Evolutionary conservation across 1,140 invertebrate genomes (phyloP).

Genomic region (Uloborus diversus): DNA sequence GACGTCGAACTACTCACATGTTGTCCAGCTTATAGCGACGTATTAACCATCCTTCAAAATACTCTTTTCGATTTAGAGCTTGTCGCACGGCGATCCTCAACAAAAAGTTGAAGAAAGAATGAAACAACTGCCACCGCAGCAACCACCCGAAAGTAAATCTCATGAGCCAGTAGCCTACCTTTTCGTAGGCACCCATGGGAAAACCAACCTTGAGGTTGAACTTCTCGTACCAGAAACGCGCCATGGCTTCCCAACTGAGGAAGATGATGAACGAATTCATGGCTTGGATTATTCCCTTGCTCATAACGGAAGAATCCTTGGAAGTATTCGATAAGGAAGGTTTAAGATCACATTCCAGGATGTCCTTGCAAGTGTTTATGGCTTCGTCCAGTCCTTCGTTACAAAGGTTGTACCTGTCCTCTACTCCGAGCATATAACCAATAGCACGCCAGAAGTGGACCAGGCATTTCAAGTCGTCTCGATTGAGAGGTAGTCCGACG

Average conservation of each 20-base stretch:
- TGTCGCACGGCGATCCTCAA: conserved; percentile 49
- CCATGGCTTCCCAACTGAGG: conserved; percentile 56
- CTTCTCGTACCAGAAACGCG: conserved; percentile 56
- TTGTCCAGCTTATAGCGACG: conserved; percentile 19
- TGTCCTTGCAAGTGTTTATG: conserved; percentile 63
- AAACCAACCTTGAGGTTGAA: conserved; percentile 31
- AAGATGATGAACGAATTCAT: conserved; percentile 55
- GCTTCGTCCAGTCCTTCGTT: conserved; percentile 66
- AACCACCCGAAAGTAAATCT: conserved; percentile 52
- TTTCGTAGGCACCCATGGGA: conserved; percentile 23
- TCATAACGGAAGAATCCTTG: conserved; percentile 56
- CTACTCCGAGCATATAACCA: conserved; percentile 80
- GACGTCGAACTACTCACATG: too few relatives aligned
- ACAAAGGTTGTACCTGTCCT: conserved; percentile 77
- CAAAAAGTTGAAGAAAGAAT: conserved; percentile 54
- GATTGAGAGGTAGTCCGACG: conserved; percentile 56
- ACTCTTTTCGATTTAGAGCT: conserved; percentile 43
- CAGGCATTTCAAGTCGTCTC: conserved; percentile 77
- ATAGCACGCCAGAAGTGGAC: conserved; percentile 86
- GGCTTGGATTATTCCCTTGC: conserved; percentile 55
- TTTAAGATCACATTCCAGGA: conserved; percentile 59
- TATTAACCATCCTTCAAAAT: conserved; percentile 39
- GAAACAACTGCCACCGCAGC: conserved; percentile 35
- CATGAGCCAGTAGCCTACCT: conserved; percentile 51
- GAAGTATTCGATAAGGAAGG: conserved; percentile 2